Base-by-base conservation (phyloP, 2,888 invertebrate genomes). In the Pammene aurita region DNA sequence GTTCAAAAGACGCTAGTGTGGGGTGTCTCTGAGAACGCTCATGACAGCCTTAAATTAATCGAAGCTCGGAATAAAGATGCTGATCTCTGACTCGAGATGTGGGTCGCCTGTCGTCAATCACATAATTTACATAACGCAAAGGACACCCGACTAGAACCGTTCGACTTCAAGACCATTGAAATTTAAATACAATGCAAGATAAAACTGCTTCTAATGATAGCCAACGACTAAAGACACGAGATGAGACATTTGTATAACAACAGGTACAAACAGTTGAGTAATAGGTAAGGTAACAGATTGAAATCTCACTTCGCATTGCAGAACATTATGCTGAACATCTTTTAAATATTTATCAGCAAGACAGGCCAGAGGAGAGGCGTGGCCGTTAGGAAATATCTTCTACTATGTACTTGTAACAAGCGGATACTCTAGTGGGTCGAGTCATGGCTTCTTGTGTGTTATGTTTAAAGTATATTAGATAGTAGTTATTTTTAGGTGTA, bases 141-240 rank as follows among this genome's bases (percentile, higher is more conserved):
- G 69, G 69, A 69, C 69, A 68, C 58, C 50, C 58, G 35, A 52
- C 35, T 35, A 61, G 48, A 38, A 35, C 68, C 16, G 67, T 55
- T 52, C 38, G 64, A 60, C 60, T 65, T 65, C 69, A 65, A 65
- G 60, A 65, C 18, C 69, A 58, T 64, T 60, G 46, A 7, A 65
- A 69, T 69, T 69, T 69, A 65, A 69, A 69, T 69, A 69, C 69
- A 69, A 69, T 69, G 52, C 63, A 13, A 69, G 69, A 69, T 69
- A 55, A 63, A 69, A 64, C 69, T 58, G 68, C 61, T 7, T 38
- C 46, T 55, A 65, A 65, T 65, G 69, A 69, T 65, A 69, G 46
- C 26, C 50, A 68, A 63, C 55, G 41, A 60, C 48, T 60, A 58
- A 60, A 69, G 60, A 60, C 54, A 41, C 54, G n/a, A 61, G 48